Evolutionary conservation across 2,113 vertebrate genomes (phyloP).

Genomic region (Mohoua ochrocephala): DNA sequence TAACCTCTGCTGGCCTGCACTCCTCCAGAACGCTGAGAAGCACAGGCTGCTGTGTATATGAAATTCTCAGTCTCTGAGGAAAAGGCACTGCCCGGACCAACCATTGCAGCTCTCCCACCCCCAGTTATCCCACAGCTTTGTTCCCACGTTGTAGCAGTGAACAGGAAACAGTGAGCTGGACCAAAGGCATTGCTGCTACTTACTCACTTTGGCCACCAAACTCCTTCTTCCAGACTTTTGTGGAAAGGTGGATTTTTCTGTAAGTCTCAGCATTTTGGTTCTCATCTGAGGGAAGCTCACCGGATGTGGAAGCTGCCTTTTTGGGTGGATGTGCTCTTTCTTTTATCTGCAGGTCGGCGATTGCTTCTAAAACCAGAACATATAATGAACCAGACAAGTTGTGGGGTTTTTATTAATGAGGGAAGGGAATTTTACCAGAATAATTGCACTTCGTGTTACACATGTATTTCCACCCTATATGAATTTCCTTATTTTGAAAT

Average conservation of each 20-base stretch:
- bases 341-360: background rate
- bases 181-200: constrained; percentile 6
- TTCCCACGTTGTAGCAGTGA: constrained; percentile 2
- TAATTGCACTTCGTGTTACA: background rate
- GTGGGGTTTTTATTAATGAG: background rate
- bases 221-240: background rate
- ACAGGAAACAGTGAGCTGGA: constrained; percentile 26
- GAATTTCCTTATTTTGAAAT: constrained; percentile 6
- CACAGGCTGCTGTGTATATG: background rate
- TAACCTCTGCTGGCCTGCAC: background rate
- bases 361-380: background rate
- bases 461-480: background rate
- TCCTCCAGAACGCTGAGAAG: background rate
- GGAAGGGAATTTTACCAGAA: background rate
- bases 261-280: background rate
- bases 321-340: background rate
- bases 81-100: background rate
- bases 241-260: constrained; percentile 38
- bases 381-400: background rate
- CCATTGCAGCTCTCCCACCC: constrained; percentile 37
- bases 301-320: background rate
- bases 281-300: background rate
- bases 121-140: constrained; percentile 55
- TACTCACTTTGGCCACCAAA: background rate
- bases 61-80: constrained; percentile 4